A percentile compares a stretch with the other conserved stretches of the same genome.
These are phyloP conservation scores for Bombylius major DNA, from an alignment of 2,888 invertebrate genomes.

Conservation along the genomic window DNA sequence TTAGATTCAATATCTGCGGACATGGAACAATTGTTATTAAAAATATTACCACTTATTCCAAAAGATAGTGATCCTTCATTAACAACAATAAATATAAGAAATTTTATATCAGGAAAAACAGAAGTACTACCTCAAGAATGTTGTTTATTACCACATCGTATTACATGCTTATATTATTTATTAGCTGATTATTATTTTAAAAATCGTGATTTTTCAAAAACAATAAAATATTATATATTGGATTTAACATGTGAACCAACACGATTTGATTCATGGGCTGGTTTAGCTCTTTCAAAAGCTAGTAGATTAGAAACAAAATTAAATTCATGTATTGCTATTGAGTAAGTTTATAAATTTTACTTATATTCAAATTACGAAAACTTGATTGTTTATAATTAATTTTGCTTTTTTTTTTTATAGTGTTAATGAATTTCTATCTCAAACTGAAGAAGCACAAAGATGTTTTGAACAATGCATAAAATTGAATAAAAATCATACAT, in stretches of 20 bases:
- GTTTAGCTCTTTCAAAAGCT: conserved; percentile 68
- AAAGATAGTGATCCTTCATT: conserved; percentile 52
- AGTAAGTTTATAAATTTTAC: conserved; percentile 33
- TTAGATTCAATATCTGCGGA: conserved; percentile 70
- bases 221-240: conserved; percentile 67
- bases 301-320: conserved; percentile 67
- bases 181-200: conserved; percentile 89
- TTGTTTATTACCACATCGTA: conserved; percentile 44
- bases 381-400: neutral
- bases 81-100: conserved; percentile 47
- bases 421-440: conserved; percentile 51
- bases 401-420: conserved; percentile 4
- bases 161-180: conserved; percentile 74
- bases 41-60: conserved; percentile 57
- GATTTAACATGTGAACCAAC: conserved; percentile 71
- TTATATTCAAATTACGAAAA: neutral
- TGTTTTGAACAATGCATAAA: conserved; percentile 73
- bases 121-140: conserved; percentile 44
- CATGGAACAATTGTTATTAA: conserved; percentile 58
- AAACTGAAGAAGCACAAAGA: conserved; percentile 58
- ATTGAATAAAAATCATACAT: conserved; percentile 57
- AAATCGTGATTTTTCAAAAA: conserved; percentile 60
- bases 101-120: conserved; percentile 52
- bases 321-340: conserved; percentile 54
- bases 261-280: conserved; percentile 87